These are phyloP conservation scores for Alexandromys fortis DNA, from an alignment of 2,113 vertebrate genomes.

Conservation along the genomic window DNA sequence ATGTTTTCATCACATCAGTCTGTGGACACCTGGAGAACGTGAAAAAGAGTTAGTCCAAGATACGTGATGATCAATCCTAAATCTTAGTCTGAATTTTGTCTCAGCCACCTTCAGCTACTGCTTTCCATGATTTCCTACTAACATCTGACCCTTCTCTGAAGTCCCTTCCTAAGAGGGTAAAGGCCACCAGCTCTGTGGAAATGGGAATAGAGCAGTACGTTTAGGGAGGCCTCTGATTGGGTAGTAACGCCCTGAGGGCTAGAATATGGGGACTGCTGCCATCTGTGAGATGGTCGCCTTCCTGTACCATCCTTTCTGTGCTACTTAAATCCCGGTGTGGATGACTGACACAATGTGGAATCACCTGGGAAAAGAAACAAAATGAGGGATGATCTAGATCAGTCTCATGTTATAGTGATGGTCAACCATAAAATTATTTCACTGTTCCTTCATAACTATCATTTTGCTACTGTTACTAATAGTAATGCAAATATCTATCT, in stretches of 20 bases:
- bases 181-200: not conserved
- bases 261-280: not conserved
- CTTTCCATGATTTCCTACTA: not conserved
- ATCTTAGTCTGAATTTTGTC: not conserved
- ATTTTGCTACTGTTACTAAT: not conserved
- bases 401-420: not conserved
- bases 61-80: not conserved
- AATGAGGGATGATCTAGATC: not conserved
- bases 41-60: not conserved
- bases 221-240: not conserved
- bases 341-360: no score
- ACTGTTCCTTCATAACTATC: not conserved
- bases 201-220: not conserved
- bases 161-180: not conserved
- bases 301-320: not conserved
- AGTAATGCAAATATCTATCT: not conserved
- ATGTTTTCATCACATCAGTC: accelerated
- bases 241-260: not conserved
- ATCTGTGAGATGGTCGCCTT: not conserved
- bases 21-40: conserved; percentile 57
- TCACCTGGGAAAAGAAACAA: not conserved
- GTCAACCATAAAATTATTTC: not conserved
- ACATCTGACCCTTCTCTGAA: not conserved
- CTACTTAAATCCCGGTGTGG: not conserved
- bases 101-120: not conserved